Percentiles rank a stretch among this genome's conserved stretches.
Conservation (phyloP, 1,140 invertebrate genomes). For the Protaetia brevitarsis region DNA sequence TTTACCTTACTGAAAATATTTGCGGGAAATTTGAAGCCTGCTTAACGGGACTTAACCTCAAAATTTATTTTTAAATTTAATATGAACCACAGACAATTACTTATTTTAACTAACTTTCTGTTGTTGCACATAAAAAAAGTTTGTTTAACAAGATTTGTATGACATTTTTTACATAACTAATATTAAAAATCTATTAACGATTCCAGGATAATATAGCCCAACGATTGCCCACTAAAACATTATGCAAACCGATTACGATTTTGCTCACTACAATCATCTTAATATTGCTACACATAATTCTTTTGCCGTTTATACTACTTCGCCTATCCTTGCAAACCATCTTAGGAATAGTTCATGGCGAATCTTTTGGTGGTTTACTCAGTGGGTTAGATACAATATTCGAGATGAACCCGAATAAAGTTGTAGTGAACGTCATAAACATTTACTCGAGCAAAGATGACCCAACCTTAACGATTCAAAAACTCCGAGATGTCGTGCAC, state of each 20-base stretch:
- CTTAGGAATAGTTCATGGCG: background rate
- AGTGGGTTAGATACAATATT: background rate
- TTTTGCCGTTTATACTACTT: background rate
- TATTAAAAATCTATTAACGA: too few relatives aligned
- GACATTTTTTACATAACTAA: too few relatives aligned
- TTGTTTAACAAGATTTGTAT: too few relatives aligned
- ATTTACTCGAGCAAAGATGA: background rate
- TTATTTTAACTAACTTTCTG: too few relatives aligned
- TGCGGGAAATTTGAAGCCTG: too few relatives aligned
- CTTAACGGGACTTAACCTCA: too few relatives aligned
- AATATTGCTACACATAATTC: background rate
- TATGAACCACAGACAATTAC: too few relatives aligned
- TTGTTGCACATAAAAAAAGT: too few relatives aligned
- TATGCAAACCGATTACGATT: background rate
- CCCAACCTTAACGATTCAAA: background rate
- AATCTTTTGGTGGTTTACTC: background rate
- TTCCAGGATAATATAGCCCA: too few relatives aligned
- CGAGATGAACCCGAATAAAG: background rate
- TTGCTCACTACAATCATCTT: background rate
- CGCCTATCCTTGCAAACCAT: background rate
- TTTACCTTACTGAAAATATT: too few relatives aligned
- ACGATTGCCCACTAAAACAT: background rate
- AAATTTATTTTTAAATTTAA: too few relatives aligned
- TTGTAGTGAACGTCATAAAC: background rate
- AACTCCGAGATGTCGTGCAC: background rate